phyloP scores from a whole-genome alignment of 2,113 vertebrate species.

The Notothenia coriiceps region DNA sequence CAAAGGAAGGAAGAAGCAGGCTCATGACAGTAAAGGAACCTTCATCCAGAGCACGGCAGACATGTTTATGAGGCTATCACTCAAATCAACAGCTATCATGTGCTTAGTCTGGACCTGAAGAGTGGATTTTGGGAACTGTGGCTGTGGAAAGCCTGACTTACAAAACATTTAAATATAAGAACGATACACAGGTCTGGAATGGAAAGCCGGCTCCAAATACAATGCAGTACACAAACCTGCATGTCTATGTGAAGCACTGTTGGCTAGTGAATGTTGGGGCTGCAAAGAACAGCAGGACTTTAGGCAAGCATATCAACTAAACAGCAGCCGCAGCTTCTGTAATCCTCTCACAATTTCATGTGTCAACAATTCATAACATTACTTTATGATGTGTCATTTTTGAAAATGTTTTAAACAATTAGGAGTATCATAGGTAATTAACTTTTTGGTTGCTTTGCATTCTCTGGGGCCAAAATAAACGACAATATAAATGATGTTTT shows the following conservation, averaged over 20 bases:
- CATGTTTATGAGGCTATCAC: slow-evolving; percentile 25
- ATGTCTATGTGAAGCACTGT: slow-evolving; percentile 11
- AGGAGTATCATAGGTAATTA: not conserved
- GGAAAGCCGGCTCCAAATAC: slow-evolving; percentile 9
- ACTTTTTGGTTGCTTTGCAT: slow-evolving; percentile 4
- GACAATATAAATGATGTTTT: slow-evolving; percentile 17
- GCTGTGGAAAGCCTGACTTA: slow-evolving; percentile 50
- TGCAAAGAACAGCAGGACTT: not conserved
- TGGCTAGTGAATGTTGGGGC: not conserved
- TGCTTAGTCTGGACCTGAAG: slow-evolving; percentile 22
- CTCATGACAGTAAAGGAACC: slow-evolving; percentile 20
- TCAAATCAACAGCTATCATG: slow-evolving; percentile 53
- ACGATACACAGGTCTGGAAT: slow-evolving; percentile 43
- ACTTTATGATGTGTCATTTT: not conserved
- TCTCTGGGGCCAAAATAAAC: slow-evolving; percentile 3
- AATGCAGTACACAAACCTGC: slow-evolving; percentile 2
- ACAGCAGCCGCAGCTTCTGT: not conserved
- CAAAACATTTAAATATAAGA: slow-evolving; percentile 49
- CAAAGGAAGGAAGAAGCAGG: slow-evolving; percentile 20
- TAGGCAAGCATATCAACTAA: not conserved
- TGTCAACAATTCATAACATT: not conserved
- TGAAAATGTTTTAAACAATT: slow-evolving; percentile 19
- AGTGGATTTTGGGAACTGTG: slow-evolving; percentile 38
- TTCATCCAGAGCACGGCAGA: slow-evolving; percentile 33
- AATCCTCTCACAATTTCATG: not conserved